Percentiles rank a stretch among this genome's conserved stretches.
phyloP scores from a whole-genome alignment of 2,113 vertebrate genomes.

The Cephalopholis sonnerati region DNA sequence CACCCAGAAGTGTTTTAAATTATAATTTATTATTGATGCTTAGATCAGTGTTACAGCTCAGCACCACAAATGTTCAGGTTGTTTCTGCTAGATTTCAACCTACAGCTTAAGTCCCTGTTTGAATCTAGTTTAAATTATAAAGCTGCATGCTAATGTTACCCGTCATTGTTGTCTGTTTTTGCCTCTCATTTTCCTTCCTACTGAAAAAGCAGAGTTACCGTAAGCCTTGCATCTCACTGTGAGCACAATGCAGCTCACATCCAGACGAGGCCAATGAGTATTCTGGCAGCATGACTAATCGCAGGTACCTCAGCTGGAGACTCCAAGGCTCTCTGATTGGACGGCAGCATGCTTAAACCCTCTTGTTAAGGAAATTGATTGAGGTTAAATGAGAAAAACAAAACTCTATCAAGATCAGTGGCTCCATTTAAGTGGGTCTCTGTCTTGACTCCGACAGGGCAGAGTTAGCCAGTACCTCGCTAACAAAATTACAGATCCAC shows the following conservation, averaged over 20 bases:
- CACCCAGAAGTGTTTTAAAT: not conserved
- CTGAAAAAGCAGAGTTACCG: not conserved
- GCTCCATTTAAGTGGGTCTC: not conserved
- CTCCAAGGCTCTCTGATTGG: constrained; percentile 36
- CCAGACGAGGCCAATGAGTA: constrained; percentile 13
- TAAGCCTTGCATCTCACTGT: constrained; percentile 6
- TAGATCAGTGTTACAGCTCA: not conserved
- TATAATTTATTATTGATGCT: not conserved
- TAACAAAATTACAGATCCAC: not conserved
- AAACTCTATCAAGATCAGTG: not conserved
- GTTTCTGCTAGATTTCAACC: no score
- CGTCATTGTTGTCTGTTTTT: not conserved
- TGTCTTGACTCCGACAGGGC: not conserved
- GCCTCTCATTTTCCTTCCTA: not conserved
- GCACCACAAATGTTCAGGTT: no score
- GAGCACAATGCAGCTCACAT: not conserved
- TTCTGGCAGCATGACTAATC: constrained; percentile 27
- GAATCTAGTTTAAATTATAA: not conserved
- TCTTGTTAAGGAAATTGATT: constrained; percentile 19
- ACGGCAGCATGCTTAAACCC: constrained; percentile 20
- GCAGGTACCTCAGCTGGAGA: constrained; percentile 48
- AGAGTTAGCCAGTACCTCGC: not conserved
- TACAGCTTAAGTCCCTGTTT: no score
- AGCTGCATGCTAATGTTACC: not conserved
- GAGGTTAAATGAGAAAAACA: constrained; percentile 26